Base-by-base conservation (phyloP, 1,140 invertebrate genomes). In the Aphidius gifuensis region DNA sequence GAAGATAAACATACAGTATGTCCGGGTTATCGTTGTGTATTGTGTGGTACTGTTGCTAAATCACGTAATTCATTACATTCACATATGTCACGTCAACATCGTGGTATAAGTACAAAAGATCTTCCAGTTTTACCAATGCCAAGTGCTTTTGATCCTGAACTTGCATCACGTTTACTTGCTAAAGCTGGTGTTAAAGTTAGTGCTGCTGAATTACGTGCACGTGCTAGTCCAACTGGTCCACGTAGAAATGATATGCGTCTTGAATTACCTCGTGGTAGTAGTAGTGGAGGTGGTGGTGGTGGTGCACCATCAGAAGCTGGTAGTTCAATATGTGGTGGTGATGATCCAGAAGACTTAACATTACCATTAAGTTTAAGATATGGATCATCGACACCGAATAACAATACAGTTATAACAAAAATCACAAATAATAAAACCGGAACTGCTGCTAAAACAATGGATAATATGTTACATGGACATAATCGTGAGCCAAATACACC, bases 1-100 rank as follows among this genome's bases (percentile, higher is more conserved):
- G 93, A 95, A 77, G 92, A 95, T 74, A 95, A 95, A 74, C 92
- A 95, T 77, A 94, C 93, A 5, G 87, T 94, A 66, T 96, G 93
- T 74, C 92, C 92, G 2, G 93, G 93, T 40, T 96, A 94, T 71
- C 85, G 93, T 21, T 96, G 93, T 75, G 92, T 94, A 3, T 83
- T 95, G 2, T 95, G 93, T 78, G 93, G 93, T 40, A 95, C 93
- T 2, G 92, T 95, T 16, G 93, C 93, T 43, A 95, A 95, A 75
- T 94, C 92, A 0, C 84, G 93, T 43, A 96, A 96, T 78, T 93
- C 91, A 0, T 81, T 94, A 9, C 92, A 94, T 78, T 94, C 92
- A 32, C 93, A 96, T 79, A 96, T 96, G 93, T 92, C 90, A 54
- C 87, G 92, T 21, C 92, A 94, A 75, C 92, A 94, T 74, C 86